phyloP scores from a whole-genome alignment of 2,888 invertebrate species.

The Caenorhabditis becei region DNA sequence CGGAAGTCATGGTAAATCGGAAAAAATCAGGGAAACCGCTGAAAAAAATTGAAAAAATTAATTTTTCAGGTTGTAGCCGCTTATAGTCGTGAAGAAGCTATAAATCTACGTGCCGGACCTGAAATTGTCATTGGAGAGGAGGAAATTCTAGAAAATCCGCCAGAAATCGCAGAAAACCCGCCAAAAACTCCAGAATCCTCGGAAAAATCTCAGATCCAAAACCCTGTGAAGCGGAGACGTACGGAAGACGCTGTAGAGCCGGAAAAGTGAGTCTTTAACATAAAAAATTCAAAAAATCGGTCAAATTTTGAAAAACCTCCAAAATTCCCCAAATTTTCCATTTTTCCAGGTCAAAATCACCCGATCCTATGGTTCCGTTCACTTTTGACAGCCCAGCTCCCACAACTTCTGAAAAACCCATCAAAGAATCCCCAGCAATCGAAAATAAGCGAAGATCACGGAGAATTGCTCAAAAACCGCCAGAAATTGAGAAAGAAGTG shows the following conservation, averaged over 20 bases:
- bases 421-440: conserved; percentile 33
- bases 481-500: background rate
- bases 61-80: conserved; percentile 34
- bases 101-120: conserved; percentile 51
- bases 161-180: background rate
- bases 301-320: background rate
- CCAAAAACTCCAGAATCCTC: background rate
- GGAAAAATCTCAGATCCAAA: background rate
- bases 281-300: background rate
- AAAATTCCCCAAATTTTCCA: background rate
- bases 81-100: conserved; percentile 53
- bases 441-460: conserved; percentile 43
- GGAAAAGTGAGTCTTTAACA: background rate
- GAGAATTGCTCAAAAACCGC: conserved; percentile 18
- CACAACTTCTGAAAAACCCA: conserved; percentile 11
- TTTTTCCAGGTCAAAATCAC: conserved; percentile 7
- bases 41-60: background rate
- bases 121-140: conserved; percentile 52
- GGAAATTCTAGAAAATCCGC: background rate
- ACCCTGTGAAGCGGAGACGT: conserved; percentile 13
- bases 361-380: background rate
- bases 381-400: background rate
- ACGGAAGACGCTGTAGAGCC: conserved; percentile 7
- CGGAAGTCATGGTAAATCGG: conserved; percentile 34
- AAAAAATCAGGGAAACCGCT: background rate